Evolutionary conservation across 2,113 vertebrate species (phyloP), one percentile per base, ranked within the genome.

Genomic region (Pterophyllum scalare): DNA sequence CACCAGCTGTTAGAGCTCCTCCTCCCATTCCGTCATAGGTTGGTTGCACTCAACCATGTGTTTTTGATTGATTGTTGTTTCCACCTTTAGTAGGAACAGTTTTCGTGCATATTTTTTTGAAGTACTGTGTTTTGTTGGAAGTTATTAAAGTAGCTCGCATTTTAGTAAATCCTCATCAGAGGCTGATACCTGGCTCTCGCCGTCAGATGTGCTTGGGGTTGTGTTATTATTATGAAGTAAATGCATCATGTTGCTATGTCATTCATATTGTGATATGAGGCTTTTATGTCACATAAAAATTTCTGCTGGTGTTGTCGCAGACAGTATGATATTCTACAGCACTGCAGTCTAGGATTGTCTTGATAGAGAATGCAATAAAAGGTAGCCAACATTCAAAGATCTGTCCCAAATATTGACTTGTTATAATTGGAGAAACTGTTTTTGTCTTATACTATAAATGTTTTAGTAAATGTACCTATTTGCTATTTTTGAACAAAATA

Each of bases 281-380:
- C 38, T 64, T 64, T 38, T 22, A 0, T 43, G 43, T 67, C 62
- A 43, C 43, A 65, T n/a, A n/a, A 26, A 65, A 17, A 65, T 10
- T 13, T 65, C 43, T 24, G n/a, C 13, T 38, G 38, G 24, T 46
- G 1, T 65, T 3, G 43, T 65, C 2, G 17, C 22, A 22, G 22
- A 1, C n/a, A 65, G 40, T 43, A 43, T 43, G 13, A 24, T 43
- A 0, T 10, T 22, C 13, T 38, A 24, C n/a, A 65, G 35, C 13
- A 0, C 62, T 65, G 24, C n/a, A 65, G 38, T 10, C 7, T 24
- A 14, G 38, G 24, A 19, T 24, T 8, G 61, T 40, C 61, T 43
- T 65, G n/a, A 40, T 65, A 65, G 38, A 43, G 62, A 43, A 2
- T 43, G 38, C 13, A 65, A 65, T n/a, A 43, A 65, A 43, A 43